Evolutionary conservation across 1,140 invertebrate genomes (phyloP), one percentile per base, ranked within the genome.

Genomic region (Drosophila hydei): DNA sequence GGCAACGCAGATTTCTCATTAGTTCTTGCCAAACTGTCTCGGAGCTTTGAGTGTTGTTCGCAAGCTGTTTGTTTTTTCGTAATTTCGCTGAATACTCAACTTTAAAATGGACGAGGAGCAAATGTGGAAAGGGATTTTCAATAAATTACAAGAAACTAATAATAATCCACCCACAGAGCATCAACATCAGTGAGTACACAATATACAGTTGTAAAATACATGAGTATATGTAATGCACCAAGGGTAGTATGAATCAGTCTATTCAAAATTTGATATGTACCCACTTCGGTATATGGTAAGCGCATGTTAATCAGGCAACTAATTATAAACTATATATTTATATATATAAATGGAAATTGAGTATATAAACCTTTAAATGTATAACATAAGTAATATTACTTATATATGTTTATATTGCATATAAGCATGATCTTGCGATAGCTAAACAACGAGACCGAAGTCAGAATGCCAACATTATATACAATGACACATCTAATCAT

Each of bases 101-200:
- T 11, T 36, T 7, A 70, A 62, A 48, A 90, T 90, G 88, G 79
- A 90, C 61, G 95, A 95, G 90, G 95, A 95, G 87, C 92, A 92
- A 1, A 95, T 95, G 94, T 95, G 95, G 95, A 95, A 94, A 92
- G 92, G 92, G 55, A 94, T 95, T 78, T 95, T 95, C 69, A 91
- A 93, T 16, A 94, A 94, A 62, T 72, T 94, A 36, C 93, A 94
- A 63, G 92, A 94, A 63, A 87, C 93, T 19, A 94, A 94, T 90
- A 93, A 92, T 33, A 76, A 92, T 55, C 93, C 93, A 30, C 92
- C 93, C 63, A 92, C 93, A 68, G 93, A 93, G 21, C 94, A 95
- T 72, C 94, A 95, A 71, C 92, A 90, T 56, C 93, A 93, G 95
- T 95, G 93, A 92, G 92, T 91, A 63, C 36, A 62, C 11, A 16